phyloP scores from a whole-genome alignment of 2,113 vertebrate species.

The Tiliqua scincoides region DNA sequence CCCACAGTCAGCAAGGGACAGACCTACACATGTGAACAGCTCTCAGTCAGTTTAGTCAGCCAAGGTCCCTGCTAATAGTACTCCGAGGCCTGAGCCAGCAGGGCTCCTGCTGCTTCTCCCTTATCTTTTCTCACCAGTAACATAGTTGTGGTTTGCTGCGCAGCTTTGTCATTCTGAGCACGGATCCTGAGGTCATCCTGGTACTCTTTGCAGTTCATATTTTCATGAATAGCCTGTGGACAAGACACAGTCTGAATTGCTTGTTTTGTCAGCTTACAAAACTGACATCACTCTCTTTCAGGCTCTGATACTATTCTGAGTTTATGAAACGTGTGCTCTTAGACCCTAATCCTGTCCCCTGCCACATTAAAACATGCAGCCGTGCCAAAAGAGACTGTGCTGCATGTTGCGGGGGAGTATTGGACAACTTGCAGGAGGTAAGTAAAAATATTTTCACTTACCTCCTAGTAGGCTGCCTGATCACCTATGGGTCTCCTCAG shows the following conservation, averaged over 20 bases:
- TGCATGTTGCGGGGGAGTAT: too few relatives aligned
- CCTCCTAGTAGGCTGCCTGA: too few relatives aligned
- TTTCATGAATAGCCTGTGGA: conserved; percentile 82
- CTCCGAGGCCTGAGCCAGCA: neutral
- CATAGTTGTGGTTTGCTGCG: conserved; percentile 82
- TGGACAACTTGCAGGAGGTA: too few relatives aligned
- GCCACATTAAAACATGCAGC: too few relatives aligned
- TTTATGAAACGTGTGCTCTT: too few relatives aligned
- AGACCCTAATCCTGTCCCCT: too few relatives aligned
- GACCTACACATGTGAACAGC: neutral
- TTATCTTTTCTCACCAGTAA: conserved; percentile 72
- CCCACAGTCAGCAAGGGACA: neutral
- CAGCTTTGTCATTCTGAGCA: conserved; percentile 82
- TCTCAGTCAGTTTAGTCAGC: neutral
- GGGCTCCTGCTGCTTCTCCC: neutral
- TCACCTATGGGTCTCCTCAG: too few relatives aligned
- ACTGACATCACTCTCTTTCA: too few relatives aligned
- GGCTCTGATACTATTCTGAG: too few relatives aligned
- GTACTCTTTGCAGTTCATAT: conserved; percentile 88
- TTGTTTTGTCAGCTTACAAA: neutral
- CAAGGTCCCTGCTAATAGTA: neutral
- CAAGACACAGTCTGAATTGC: neutral
- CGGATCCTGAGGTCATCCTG: conserved; percentile 85
- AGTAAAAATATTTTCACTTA: too few relatives aligned
- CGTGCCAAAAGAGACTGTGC: too few relatives aligned